Evolutionary conservation across 2,113 vertebrate genomes (phyloP).

Genomic region (Balaenoptera acutorostrata): DNA sequence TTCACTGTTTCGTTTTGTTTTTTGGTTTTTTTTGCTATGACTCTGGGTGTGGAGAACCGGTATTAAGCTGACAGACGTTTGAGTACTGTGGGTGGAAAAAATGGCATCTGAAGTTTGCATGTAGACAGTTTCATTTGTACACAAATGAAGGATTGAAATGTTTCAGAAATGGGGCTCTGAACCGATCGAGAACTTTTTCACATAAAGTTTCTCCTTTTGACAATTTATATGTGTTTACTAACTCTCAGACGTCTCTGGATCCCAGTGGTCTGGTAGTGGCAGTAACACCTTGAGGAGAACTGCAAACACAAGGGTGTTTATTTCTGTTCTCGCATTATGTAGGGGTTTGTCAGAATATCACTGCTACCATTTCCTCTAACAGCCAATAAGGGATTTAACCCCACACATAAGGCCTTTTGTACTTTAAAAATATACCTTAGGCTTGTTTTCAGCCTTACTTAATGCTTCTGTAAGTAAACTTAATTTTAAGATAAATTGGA

Average conservation of each 20-base stretch:
- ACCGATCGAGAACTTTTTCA: neutral
- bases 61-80: neutral
- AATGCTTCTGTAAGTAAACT: neutral
- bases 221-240: neutral
- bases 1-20: neutral
- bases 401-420: neutral
- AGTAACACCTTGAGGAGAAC: neutral
- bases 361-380: neutral
- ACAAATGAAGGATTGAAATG: neutral
- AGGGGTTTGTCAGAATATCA: neutral
- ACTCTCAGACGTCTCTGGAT: neutral
- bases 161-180: constrained; percentile 22
- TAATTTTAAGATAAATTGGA: constrained; percentile 6
- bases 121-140: neutral
- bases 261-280: neutral
- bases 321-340: neutral
- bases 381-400: neutral
- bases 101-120: neutral
- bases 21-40: neutral
- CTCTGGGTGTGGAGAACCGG: neutral
- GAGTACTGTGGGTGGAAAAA: neutral
- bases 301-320: neutral
- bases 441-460: neutral
- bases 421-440: neutral
- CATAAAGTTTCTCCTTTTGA: neutral